Base-by-base conservation (phyloP, 1,140 invertebrate genomes). In the Lepidurus packardi region DNA sequence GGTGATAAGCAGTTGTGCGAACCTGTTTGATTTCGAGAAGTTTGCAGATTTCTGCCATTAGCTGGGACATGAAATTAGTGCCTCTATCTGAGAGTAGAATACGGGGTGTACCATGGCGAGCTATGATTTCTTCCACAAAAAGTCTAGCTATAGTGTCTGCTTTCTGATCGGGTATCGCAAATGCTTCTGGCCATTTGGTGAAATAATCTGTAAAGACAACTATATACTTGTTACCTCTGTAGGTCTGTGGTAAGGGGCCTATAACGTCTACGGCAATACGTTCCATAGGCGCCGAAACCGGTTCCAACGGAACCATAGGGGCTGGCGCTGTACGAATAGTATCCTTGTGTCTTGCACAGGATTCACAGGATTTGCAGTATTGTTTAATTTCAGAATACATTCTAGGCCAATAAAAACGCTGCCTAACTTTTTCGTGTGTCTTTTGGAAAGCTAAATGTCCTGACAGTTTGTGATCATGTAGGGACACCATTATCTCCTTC, bases 181-280 rank as follows among this genome's bases (percentile, higher is more conserved):
- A 53, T 9, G 77, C 77, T 65, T 78, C 77, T 7, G 73, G 34
- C 77, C 77, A 73, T 73, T 73, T 73, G 21, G 53, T 78, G 24
- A 73, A 41, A 43, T 78, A 78, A 43, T 74, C 77, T 34, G 73
- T 73, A 21, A 42, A 25, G 11, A 73, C 45, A 24, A 78, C n/a
- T 16, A 78, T 74, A 73, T 78, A 73, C 8, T 21, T 47, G 43
- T 78, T 78, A 16, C 53, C 77, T 21, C 10, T 43, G 25, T 41
- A 73, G 34, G 77, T 78, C 8, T n/a, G 25, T 16, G 53, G 65
- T 43, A 78, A 34, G 7, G 47, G 77, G 16, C 77, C 53, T 24
- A 65, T 21, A 43, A 73, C 53, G 43, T 78, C 77, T 34, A 78
- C 73, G 16, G 53, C 77, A 34, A 78, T 65, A 13, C 34, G 16